Conservation (phyloP, 2,113 vertebrate genomes). For the Lynx canadensis region DNA sequence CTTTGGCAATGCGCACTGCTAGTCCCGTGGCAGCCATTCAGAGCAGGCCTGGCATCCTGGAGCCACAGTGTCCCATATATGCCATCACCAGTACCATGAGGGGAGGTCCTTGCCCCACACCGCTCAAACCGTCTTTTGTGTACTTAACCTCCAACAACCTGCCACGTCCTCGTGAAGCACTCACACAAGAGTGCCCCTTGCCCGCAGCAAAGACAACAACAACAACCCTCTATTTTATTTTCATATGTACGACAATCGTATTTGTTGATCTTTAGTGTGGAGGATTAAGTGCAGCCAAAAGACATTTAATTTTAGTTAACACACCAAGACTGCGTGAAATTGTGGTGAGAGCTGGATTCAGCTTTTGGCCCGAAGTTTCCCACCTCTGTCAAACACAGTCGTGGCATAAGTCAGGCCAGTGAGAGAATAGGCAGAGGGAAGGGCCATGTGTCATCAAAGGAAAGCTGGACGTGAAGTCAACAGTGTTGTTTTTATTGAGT, state of each 20-base stretch:
- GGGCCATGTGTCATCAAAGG: background rate
- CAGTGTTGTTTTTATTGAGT: background rate
- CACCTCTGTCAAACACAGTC: background rate
- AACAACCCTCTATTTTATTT: background rate
- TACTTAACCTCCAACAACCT: background rate
- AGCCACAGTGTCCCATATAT: accelerated
- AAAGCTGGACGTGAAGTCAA: background rate
- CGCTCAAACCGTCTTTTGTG: background rate
- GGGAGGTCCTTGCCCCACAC: background rate
- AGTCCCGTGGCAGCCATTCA: background rate
- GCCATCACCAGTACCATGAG: background rate
- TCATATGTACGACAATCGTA: background rate
- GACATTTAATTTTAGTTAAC: background rate
- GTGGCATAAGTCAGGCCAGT: background rate
- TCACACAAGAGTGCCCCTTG: background rate
- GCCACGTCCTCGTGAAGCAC: accelerated
- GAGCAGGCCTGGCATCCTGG: background rate
- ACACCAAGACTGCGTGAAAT: background rate
- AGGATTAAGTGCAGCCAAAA: constrained; percentile 28
- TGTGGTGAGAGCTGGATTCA: background rate
- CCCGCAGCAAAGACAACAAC: background rate
- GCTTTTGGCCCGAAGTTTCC: background rate
- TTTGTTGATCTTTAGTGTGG: constrained; percentile 45
- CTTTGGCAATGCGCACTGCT: background rate
- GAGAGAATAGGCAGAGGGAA: background rate